Base-by-base conservation (phyloP, 92 coral and sea anemone genomes). In the Galaxea fascicularis region DNA sequence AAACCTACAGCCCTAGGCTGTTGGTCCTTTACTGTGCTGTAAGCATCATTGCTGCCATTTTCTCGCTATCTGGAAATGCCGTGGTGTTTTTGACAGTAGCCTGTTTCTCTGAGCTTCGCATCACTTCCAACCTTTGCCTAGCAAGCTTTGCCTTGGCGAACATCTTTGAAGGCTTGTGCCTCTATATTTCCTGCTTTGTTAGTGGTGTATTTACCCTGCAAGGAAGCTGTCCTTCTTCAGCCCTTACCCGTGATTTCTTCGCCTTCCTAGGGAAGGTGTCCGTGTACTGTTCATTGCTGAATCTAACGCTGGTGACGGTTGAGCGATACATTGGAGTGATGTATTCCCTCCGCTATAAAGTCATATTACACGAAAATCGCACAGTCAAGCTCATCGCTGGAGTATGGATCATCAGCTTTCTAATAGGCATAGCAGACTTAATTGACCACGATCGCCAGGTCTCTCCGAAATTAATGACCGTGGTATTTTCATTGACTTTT, bases 121-220 rank as follows among this genome's bases (percentile, higher is more conserved):
- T 56, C 22, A 56, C 80, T 4, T 75, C 80, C 64, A 75, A 75
- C 20, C 56, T 75, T 57, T 64, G 52, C 66, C n/a, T 75, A 75
- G 80, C 80, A 4, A 75, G 80, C 6, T 58, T 75, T 16, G 67
- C 80, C 4, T 22, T 25, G 27, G 80, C 80, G 29, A 75, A 75
- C 65, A 27, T 31, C 13, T 57, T 57, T 30, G 51, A 75, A 49
- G 68, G 66, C 18, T 0, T 75, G 49, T 12, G 17, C 51, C 21
- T 75, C 11, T 63, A 75, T 5, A 41, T 66, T 25, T 29, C 56
- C 5, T 56, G n/a, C 30, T 51, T 35, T 11, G 3, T 1, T 11
- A 52, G 11, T 0, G n/a, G 52, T 31, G 49, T 75, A 14, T 0
- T 4, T 4, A 63, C 62, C 20, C 47, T 75, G 5, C 66, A 30